A percentile compares a stretch with the other conserved stretches of the same genome.
Conservation (phyloP, 2,888 invertebrate genomes). For the Aphidoletes aphidimyza region DNA sequence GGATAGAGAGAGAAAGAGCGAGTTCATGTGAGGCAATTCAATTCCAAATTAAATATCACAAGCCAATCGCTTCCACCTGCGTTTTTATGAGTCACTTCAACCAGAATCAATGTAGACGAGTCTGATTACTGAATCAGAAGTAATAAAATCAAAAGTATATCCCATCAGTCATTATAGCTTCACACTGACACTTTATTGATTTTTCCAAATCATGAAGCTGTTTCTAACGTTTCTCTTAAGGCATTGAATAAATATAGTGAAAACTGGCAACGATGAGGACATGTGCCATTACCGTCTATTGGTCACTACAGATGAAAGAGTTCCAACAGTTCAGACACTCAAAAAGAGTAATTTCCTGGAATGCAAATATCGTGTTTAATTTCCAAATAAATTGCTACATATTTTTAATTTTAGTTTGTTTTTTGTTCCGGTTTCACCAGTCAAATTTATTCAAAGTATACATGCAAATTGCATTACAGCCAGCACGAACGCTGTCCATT, state of each 20-base stretch:
- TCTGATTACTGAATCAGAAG: too few relatives aligned
- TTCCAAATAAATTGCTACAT: constrained; percentile 6
- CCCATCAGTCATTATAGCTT: background rate
- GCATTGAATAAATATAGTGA: too few relatives aligned
- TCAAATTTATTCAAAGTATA: background rate
- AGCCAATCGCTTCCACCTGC: too few relatives aligned
- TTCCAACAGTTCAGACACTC: background rate
- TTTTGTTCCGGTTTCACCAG: constrained; percentile 10
- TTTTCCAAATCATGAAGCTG: background rate
- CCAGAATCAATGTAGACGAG: too few relatives aligned
- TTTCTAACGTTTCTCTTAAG: too few relatives aligned
- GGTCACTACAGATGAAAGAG: background rate
- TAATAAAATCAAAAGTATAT: background rate
- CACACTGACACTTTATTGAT: background rate
- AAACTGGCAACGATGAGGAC: background rate
- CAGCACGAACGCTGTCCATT: background rate
- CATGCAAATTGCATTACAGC: background rate
- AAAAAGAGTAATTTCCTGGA: background rate
- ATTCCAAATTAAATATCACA: too few relatives aligned
- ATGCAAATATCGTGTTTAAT: constrained; percentile 12
- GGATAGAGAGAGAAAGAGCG: too few relatives aligned
- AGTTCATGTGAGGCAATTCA: too few relatives aligned
- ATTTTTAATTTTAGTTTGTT: background rate
- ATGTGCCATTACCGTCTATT: background rate
- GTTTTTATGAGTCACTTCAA: too few relatives aligned